Evolutionary conservation across 2,797 vertebrate genomes (phyloP).

Genomic region (Cryptoblepharus egeriae): DNA sequence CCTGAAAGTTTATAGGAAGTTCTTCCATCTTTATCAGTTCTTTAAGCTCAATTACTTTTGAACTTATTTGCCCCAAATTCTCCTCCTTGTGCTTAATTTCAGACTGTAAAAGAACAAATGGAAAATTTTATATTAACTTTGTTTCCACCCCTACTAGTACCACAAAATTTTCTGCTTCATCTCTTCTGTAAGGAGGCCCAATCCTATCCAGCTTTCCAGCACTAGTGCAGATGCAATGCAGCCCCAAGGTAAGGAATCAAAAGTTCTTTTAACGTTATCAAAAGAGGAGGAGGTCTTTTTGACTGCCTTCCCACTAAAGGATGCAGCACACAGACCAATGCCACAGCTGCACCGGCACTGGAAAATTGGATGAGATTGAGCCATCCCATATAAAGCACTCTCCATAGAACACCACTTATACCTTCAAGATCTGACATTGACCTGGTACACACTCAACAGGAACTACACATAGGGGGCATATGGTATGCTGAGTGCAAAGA

Average conservation of each 20-base stretch:
- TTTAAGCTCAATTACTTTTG: slow-evolving; percentile 87
- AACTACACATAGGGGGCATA: background rate
- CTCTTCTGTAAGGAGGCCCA: background rate
- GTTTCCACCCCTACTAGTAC: background rate
- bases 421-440: background rate
- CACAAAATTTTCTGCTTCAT: background rate
- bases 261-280: no score
- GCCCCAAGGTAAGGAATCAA: no score
- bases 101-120: slow-evolving; percentile 74
- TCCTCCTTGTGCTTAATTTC: slow-evolving; percentile 86
- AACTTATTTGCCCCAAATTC: slow-evolving; percentile 84
- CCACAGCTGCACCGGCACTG: no score
- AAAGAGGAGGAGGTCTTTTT: no score
- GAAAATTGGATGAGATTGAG: no score
- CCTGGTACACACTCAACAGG: background rate
- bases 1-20: slow-evolving; percentile 91
- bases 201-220: no score
- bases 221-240: no score
- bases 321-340: no score
- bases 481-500: background rate
- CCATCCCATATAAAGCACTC: background rate
- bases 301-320: no score
- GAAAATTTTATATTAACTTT: background rate
- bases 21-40: slow-evolving; percentile 84
- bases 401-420: background rate